These are phyloP conservation scores for Cephalopholis sonnerati DNA, from an alignment of 2,113 vertebrate genomes.

Conservation along the genomic window DNA sequence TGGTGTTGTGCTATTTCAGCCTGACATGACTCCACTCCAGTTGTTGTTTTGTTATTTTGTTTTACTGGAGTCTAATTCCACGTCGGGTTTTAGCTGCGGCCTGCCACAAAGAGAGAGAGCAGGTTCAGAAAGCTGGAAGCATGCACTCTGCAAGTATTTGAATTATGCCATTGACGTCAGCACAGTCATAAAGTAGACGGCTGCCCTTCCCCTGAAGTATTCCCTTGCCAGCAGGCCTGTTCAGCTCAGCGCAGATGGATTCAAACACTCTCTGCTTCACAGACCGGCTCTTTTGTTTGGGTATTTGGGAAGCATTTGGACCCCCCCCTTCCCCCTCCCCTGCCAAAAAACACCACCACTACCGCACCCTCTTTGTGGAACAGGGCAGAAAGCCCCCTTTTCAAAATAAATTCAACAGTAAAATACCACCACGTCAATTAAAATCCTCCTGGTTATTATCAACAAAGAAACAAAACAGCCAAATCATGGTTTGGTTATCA, in stretches of 20 bases:
- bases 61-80: slow-evolving; percentile 74
- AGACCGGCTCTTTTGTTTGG: slow-evolving; percentile 81
- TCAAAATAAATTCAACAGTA: slow-evolving; percentile 16
- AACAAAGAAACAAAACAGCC: slow-evolving; percentile 10
- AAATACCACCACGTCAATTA: slow-evolving; percentile 9
- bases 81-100: slow-evolving; percentile 84
- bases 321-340: background rate
- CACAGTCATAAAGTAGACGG: slow-evolving; percentile 98
- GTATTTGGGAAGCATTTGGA: slow-evolving; percentile 70
- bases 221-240: slow-evolving; percentile 94
- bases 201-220: slow-evolving; percentile 92
- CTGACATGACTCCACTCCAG: slow-evolving; percentile 61
- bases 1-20: slow-evolving; percentile 30
- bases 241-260: slow-evolving; percentile 85
- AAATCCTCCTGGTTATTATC: slow-evolving; percentile 38
- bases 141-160: slow-evolving; percentile 97
- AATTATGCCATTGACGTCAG: slow-evolving; percentile 99
- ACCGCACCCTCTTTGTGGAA: slow-evolving; percentile 39
- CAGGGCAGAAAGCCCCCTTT: slow-evolving; percentile 37
- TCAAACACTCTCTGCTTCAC: slow-evolving; percentile 80
- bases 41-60: slow-evolving; percentile 19
- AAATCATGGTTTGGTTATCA: slow-evolving; percentile 10
- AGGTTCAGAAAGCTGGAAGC: slow-evolving; percentile 91
- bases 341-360: slow-evolving; percentile 36
- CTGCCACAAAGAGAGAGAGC: slow-evolving; percentile 76